phyloP scores from a whole-genome alignment of 2,113 vertebrate species.

The Cheilinus undulatus region DNA sequence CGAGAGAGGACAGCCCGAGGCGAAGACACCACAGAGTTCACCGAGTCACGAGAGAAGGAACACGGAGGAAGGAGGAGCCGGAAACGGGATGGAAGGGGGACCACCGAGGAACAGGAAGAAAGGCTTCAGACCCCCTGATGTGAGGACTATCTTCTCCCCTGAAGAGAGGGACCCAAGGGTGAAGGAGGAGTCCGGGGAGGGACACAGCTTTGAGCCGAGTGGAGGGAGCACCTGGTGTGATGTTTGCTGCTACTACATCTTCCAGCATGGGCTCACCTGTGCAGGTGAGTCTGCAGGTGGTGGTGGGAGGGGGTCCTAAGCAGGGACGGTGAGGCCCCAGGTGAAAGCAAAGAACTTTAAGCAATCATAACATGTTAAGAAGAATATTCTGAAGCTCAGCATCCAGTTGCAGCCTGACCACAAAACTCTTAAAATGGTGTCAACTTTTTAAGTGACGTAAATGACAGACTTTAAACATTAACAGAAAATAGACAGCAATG shows the following conservation, averaged over 20 bases:
- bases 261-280: conserved; percentile 74
- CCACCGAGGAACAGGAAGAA: conserved; percentile 68
- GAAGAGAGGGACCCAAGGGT: conserved; percentile 78
- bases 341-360: too few relatives aligned
- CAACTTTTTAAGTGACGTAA: too few relatives aligned
- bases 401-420: too few relatives aligned
- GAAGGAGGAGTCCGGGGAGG: conserved; percentile 79
- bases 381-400: too few relatives aligned
- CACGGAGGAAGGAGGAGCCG: not conserved
- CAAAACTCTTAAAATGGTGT: too few relatives aligned
- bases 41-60: conserved; percentile 10
- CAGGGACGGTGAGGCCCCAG: too few relatives aligned
- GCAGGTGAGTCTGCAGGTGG: conserved; percentile 71
- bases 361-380: too few relatives aligned
- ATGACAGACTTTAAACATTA: too few relatives aligned
- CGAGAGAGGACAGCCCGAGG: conserved; percentile 16
- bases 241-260: conserved; percentile 77
- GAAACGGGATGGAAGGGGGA: conserved; percentile 37
- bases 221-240: conserved; percentile 80
- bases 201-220: conserved; percentile 75
- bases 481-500: too few relatives aligned
- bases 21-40: not conserved
- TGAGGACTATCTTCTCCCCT: conserved; percentile 83
- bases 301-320: not conserved
- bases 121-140: conserved; percentile 81